phyloP scores from a whole-genome alignment of 1,140 invertebrate genomes.

The Wiebesia pumilae region DNA sequence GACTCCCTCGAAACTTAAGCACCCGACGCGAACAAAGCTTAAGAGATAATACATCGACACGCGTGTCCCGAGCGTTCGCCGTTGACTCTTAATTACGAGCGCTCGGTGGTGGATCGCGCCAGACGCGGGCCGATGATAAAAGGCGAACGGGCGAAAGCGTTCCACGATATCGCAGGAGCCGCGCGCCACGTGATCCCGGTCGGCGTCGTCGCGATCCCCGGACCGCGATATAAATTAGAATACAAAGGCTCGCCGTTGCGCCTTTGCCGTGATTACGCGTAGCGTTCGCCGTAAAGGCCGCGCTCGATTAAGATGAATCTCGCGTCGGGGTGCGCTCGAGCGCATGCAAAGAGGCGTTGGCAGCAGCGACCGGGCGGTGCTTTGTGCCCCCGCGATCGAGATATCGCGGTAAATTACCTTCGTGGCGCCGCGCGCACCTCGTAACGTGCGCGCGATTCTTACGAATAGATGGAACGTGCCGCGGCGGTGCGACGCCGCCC shows the following conservation, averaged over 20 bases:
- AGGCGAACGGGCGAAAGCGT: too few species aligned
- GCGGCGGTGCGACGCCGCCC: too few species aligned
- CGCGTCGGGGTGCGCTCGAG: background rate
- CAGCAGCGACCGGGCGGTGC: background rate
- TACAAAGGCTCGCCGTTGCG: constrained; percentile 26
- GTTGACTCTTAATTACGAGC: background rate
- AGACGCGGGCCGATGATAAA: background rate
- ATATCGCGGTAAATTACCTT: constrained; percentile 26
- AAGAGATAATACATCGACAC: background rate
- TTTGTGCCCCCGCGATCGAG: background rate
- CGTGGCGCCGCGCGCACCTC: background rate
- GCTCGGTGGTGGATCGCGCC: background rate
- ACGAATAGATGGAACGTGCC: background rate
- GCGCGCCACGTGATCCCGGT: too few species aligned
- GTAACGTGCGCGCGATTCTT: background rate
- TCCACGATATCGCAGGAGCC: too few species aligned
- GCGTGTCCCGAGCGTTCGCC: background rate
- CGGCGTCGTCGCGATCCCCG: background rate
- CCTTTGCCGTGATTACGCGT: constrained; percentile 12
- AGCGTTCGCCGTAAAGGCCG: background rate
- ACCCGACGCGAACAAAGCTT: background rate
- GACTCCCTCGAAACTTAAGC: background rate
- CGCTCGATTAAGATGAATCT: constrained; percentile 47
- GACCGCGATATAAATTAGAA: constrained; percentile 21
- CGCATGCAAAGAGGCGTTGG: background rate